A percentile compares a stretch with the other conserved stretches of the same genome.
These are phyloP conservation scores for Cosmopolites sordidus DNA, from an alignment of 2,888 invertebrate genomes.

Conservation along the genomic window DNA sequence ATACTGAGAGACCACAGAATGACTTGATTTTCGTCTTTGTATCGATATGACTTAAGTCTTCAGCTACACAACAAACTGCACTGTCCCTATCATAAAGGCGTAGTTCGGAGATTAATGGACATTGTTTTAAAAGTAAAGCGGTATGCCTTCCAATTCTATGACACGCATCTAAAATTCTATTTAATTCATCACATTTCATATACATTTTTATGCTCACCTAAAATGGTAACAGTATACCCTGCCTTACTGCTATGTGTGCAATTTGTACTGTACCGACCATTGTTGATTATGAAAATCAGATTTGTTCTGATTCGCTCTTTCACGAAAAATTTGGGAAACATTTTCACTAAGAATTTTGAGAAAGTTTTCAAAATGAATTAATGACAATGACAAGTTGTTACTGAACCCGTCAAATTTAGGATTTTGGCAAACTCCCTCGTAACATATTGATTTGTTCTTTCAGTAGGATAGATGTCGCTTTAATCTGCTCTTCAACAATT, in stretches of 20 bases:
- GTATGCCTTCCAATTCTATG: constrained; percentile 33
- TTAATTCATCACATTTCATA: background rate
- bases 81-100: constrained; percentile 39
- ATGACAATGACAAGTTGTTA: no score
- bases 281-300: background rate
- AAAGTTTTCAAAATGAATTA: background rate
- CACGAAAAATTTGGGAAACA: constrained; percentile 13
- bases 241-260: constrained; percentile 3
- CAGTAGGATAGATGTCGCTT: no score
- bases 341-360: constrained; percentile 12
- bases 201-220: constrained; percentile 8
- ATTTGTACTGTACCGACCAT: background rate
- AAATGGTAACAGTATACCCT: constrained; percentile 21
- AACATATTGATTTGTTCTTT: no score
- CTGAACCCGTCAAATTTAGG: no score
- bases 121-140: constrained; percentile 41
- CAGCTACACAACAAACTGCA: constrained; percentile 34
- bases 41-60: constrained; percentile 44
- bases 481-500: no score
- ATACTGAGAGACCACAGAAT: constrained; percentile 37
- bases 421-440: no score
- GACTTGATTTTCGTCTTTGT: constrained; percentile 38
- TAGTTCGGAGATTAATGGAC: constrained; percentile 38
- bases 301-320: background rate
- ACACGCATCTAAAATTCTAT: constrained; percentile 19